Percentiles rank a stretch among this genome's conserved stretches.
These are phyloP conservation scores for Misgurnus anguillicaudatus DNA, from an alignment of 2,113 vertebrate species.

Conservation along the genomic window DNA sequence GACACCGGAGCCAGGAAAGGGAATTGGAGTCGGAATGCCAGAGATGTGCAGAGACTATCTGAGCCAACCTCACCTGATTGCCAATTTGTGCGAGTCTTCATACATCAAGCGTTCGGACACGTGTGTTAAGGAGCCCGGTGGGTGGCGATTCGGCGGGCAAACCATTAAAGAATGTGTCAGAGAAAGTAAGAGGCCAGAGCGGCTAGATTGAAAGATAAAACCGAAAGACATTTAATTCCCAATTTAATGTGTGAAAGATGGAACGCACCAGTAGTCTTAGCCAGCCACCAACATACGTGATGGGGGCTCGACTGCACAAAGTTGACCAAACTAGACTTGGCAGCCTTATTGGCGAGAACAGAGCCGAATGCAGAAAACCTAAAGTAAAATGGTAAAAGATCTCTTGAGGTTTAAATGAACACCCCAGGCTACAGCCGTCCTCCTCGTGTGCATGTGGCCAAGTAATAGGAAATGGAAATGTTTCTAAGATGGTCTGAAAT, in stretches of 20 bases:
- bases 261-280: constrained; percentile 32
- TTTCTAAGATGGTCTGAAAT: background rate
- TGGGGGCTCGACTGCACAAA: constrained; percentile 18
- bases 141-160: constrained; percentile 47
- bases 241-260: constrained; percentile 47
- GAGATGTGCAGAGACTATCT: constrained; percentile 54
- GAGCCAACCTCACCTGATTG: constrained; percentile 73
- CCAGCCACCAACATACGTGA: background rate
- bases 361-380: constrained; percentile 15
- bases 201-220: constrained; percentile 52
- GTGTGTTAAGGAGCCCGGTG: constrained; percentile 47
- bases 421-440: background rate
- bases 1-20: constrained; percentile 47
- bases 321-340: constrained; percentile 47
- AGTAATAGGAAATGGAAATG: constrained; percentile 31
- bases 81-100: constrained; percentile 71
- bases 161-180: constrained; percentile 57
- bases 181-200: constrained; percentile 48
- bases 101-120: constrained; percentile 61
- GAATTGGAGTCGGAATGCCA: constrained; percentile 66
- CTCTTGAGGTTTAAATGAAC: constrained; percentile 30
- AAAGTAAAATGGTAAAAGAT: constrained; percentile 15
- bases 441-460: constrained; percentile 3
- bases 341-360: constrained; percentile 29
- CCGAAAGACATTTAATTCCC: constrained; percentile 56